phyloP scores from a whole-genome alignment of 2,888 invertebrate genomes.

The Amphipyra tragopoginis region DNA sequence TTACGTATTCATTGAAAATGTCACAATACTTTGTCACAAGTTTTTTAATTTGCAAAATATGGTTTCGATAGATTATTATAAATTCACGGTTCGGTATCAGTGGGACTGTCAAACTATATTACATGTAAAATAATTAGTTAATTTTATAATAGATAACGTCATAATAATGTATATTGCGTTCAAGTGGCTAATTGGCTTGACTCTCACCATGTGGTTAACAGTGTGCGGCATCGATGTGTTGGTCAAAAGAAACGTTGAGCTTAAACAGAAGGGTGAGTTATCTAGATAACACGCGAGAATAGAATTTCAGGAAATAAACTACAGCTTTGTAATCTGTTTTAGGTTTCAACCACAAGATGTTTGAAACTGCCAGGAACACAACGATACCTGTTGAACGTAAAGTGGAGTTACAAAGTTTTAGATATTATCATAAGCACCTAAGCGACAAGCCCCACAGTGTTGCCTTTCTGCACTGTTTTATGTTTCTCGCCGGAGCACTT shows the following conservation, averaged over 20 bases:
- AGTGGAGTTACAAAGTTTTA: slow-evolving; percentile 23
- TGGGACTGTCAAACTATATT: slow-evolving; percentile 33
- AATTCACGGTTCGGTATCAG: slow-evolving; percentile 67
- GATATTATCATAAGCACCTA: slow-evolving; percentile 28
- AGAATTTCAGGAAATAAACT: background rate
- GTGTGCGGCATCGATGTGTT: slow-evolving; percentile 72
- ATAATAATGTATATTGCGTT: slow-evolving; percentile 82
- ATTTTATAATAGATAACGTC: slow-evolving; percentile 40
- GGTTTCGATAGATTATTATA: slow-evolving; percentile 64
- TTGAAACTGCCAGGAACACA: slow-evolving; percentile 48
- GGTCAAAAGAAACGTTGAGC: slow-evolving; percentile 51
- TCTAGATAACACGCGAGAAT: background rate
- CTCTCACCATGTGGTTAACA: slow-evolving; percentile 77
- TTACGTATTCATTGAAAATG: slow-evolving; percentile 45
- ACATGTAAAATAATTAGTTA: slow-evolving; percentile 46
- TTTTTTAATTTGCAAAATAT: slow-evolving; percentile 66
- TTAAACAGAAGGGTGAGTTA: slow-evolving; percentile 55
- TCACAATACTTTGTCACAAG: slow-evolving; percentile 57
- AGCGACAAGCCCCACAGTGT: slow-evolving; percentile 41
- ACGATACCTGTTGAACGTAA: slow-evolving; percentile 34
- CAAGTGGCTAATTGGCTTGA: slow-evolving; percentile 79
- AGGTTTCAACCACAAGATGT: slow-evolving; percentile 42
- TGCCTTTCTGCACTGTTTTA: slow-evolving; percentile 64
- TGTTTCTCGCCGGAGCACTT: slow-evolving; percentile 75
- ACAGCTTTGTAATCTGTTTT: slow-evolving; percentile 25